A percentile compares a stretch with the other conserved stretches of the same genome.
Conservation (phyloP, 2,888 invertebrate genomes). For the Orthosia gothica region DNA sequence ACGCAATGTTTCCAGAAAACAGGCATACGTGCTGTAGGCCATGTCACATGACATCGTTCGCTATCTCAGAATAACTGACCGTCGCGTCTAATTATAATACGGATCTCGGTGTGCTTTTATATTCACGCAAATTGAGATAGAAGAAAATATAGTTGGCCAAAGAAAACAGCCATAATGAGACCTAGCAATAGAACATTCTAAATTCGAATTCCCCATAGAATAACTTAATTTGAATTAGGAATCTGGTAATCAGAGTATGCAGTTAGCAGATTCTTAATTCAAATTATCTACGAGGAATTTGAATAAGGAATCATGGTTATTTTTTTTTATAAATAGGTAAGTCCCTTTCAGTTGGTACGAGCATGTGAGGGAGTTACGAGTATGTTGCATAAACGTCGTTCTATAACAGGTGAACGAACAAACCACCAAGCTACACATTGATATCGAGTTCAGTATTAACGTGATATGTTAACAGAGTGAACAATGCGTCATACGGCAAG, state of each 20-base stretch:
- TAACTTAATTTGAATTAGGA: too few relatives aligned
- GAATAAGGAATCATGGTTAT: too few relatives aligned
- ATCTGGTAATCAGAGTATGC: too few relatives aligned
- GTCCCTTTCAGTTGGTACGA: too few relatives aligned
- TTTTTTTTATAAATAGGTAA: too few relatives aligned
- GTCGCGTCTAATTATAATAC: conserved; percentile 87
- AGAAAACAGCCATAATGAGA: conserved; percentile 44
- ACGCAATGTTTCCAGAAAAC: conserved; percentile 63
- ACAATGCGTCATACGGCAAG: conserved; percentile 47
- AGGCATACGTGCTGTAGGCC: conserved; percentile 70
- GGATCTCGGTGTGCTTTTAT: conserved; percentile 72
- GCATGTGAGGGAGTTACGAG: background rate
- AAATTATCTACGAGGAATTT: too few relatives aligned
- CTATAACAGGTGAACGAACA: conserved; percentile 3
- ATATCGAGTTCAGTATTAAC: conserved; percentile 43
- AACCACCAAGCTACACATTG: conserved; percentile 23
- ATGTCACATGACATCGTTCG: conserved; percentile 85
- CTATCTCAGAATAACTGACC: conserved; percentile 88
- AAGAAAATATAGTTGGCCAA: conserved; percentile 18
- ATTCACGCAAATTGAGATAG: conserved; percentile 45
- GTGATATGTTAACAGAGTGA: conserved; percentile 40
- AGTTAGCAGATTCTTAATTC: too few relatives aligned
- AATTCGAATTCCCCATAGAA: too few relatives aligned
- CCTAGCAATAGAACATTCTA: too few relatives aligned
- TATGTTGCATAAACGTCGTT: background rate